Evolutionary conservation across 2,888 invertebrate genomes (phyloP), one percentile per base, ranked within the genome.

Genomic region (Invenusta paracnida): DNA sequence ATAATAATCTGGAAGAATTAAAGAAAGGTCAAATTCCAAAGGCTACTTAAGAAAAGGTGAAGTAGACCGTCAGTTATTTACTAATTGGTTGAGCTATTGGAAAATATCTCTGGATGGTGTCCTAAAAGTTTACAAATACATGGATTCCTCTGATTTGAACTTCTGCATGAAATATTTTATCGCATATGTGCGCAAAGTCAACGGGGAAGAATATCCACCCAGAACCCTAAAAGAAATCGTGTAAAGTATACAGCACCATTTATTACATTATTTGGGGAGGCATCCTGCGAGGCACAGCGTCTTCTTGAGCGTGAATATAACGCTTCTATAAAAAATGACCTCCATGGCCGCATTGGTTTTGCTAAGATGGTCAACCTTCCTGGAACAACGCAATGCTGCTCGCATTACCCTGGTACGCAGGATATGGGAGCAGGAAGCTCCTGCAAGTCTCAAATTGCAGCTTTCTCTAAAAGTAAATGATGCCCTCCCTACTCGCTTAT

Each of bases 11-110:
- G 2, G 5, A 79, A 79, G 79, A 79, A 25, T 11, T 79, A 23
- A 25, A 5, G 79, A 79, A 79, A 25, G 29, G 2, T 79, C 79
- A 5, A 11, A 79, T 79, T 79, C 79, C 29, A 25, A 5, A 79
- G n/a, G 29, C 79, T 79, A 79, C 79, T n/a, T n/a, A 79, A 79
- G 79, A 25, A 79, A 79, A 79, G 29, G 79, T 79, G 2, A 79
- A 79, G 27, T 79, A n/a, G 29, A n/a, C n/a, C 25, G 29, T 79
- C 27, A 79, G 29, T 25, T 79, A 79, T 79, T 79, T 29, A 79
- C 2, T 29, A 27, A 79, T 79, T 79, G 79, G n/a, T 25, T 25
- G 79, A 79, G n/a, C 25, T 5, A 79, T 79, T 79, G 79, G 79
- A 79, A 79, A 27, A 79, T n/a, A 79, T 25, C 25, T 79, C 25